phyloP scores from a whole-genome alignment of 2,113 vertebrate species.

The Rafetus swinhoei region DNA sequence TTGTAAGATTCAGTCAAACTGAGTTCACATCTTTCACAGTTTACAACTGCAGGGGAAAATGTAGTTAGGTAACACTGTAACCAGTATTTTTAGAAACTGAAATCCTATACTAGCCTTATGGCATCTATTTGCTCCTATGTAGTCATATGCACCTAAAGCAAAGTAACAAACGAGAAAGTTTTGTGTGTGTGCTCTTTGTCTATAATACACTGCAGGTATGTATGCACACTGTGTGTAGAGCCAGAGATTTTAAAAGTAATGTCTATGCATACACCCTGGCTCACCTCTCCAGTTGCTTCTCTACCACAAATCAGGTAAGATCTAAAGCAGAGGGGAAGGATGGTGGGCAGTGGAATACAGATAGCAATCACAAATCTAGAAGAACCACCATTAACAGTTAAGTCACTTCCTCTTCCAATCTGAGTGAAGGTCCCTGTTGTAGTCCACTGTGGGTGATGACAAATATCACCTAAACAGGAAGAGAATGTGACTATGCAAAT shows the following conservation, averaged over 20 bases:
- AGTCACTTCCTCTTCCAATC: neutral
- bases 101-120: neutral
- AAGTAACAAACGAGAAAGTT: neutral
- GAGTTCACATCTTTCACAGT: neutral
- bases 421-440: neutral
- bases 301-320: neutral
- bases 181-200: neutral
- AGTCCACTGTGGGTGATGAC: neutral
- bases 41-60: neutral
- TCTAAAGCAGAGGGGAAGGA: neutral
- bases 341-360: neutral
- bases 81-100: neutral
- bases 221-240: neutral
- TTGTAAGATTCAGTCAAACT: neutral
- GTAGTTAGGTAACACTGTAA: neutral
- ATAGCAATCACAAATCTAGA: neutral
- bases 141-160: neutral
- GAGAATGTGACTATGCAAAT: neutral
- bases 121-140: neutral
- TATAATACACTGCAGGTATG: neutral
- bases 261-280: neutral
- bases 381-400: neutral
- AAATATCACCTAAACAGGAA: neutral
- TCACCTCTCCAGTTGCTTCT: neutral
- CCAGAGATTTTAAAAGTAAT: neutral